Percentiles rank a stretch among this genome's conserved stretches.
Evolutionary conservation across 2,113 vertebrate genomes (phyloP).

Genomic region (Paradisaea rubra): DNA sequence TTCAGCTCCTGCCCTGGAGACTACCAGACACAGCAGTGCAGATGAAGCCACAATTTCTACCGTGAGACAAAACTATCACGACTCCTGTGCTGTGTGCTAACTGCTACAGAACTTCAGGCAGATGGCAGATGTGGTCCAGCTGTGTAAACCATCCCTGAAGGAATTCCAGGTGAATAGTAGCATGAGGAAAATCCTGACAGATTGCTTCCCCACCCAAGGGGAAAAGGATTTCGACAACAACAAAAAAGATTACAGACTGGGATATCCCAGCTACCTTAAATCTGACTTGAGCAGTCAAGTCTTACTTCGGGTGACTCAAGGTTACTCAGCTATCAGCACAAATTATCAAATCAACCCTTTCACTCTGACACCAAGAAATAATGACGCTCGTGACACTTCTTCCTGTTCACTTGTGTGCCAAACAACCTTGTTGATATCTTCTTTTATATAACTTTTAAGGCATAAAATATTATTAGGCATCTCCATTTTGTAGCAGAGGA

Average conservation of each 20-base stretch:
- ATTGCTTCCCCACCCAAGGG: slow-evolving; percentile 12
- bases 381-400: neutral
- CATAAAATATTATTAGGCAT: neutral
- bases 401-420: slow-evolving; percentile 9
- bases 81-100: neutral
- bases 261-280: slow-evolving; percentile 25
- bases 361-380: slow-evolving; percentile 42
- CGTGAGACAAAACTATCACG: fast-evolving
- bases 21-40: neutral
- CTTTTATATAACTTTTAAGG: neutral
- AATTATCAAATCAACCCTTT: slow-evolving; percentile 47
- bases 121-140: neutral
- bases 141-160: neutral
- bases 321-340: slow-evolving; percentile 40
- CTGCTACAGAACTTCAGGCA: neutral
- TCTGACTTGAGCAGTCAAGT: neutral
- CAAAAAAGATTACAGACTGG: neutral
- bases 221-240: neutral
- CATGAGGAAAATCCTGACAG: neutral
- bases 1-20: neutral
- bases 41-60: neutral
- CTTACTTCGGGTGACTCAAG: neutral
- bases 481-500: neutral
- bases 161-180: neutral
- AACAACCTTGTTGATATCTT: neutral